A percentile compares a stretch with the other conserved stretches of the same genome.
Evolutionary conservation across 2,888 invertebrate genomes (phyloP).

Genomic region (Trissolcus japonicus): DNA sequence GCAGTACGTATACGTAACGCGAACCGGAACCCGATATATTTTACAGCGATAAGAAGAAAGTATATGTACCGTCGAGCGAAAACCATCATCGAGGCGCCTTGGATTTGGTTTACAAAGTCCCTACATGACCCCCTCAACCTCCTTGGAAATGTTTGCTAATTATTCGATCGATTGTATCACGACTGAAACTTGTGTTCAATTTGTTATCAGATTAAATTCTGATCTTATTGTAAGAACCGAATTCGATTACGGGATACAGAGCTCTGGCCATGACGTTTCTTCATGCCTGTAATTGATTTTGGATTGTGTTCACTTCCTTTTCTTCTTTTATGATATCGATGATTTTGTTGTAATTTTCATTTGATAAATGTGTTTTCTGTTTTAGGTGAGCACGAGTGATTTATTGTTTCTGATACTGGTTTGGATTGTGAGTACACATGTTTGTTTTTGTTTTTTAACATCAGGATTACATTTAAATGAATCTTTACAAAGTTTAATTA

Average conservation of each 20-base stretch:
- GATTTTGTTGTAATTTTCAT: background rate
- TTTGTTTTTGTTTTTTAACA: background rate
- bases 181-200: conserved; percentile 45
- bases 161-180: conserved; percentile 54
- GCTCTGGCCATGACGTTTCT: conserved; percentile 11
- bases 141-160: conserved; percentile 50
- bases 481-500: background rate
- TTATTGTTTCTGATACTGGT: no score
- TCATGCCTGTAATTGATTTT: conserved; percentile 8
- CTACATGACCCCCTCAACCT: conserved; percentile 44
- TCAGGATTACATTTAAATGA: no score
- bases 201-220: conserved; percentile 32
- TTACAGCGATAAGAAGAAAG: conserved; percentile 62
- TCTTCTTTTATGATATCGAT: background rate
- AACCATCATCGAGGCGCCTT: conserved; percentile 42
- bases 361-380: conserved; percentile 4
- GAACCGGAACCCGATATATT: conserved; percentile 67
- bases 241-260: conserved; percentile 3
- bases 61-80: conserved; percentile 51
- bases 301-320: background rate
- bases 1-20: conserved; percentile 68
- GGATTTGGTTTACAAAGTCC: conserved; percentile 53
- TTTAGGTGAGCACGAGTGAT: background rate
- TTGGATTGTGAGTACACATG: background rate
- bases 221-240: conserved; percentile 24